Base-by-base conservation (phyloP, 2,888 invertebrate species). In the Asteroscopus sphinx region DNA sequence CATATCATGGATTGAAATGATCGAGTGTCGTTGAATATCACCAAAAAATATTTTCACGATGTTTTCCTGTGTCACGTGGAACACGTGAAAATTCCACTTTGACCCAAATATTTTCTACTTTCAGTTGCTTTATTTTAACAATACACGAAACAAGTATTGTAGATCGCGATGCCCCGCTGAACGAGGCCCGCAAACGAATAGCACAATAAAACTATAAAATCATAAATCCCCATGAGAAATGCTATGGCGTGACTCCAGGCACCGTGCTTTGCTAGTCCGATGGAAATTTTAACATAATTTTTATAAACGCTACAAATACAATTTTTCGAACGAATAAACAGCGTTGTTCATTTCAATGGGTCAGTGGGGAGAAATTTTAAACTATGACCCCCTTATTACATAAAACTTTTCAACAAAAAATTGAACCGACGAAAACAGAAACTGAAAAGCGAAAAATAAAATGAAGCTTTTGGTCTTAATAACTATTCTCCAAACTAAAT, bases 191-290 rank as follows among this genome's bases (percentile, higher is more conserved):
- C 53, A 56, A 69, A 73, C 76, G 78, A 83, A 83, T 80, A 82
- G 80, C 80, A 79, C 79, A 79, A 82, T 84, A 82, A 82, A 85
- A 81, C 83, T 80, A 85, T 90, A 83, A 89, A 88, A 82, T 79
- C 81, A 86, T 90, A 89, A 90, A 90, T 87, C 79, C 72, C 70
- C 68, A 74, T 82, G 82, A 85, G 79, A 78, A 68, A 73, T 65
- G 63, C 49, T 75, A 56, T 86, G 53, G 85, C 87, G 86, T 88
- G 87, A 86, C 85, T 79, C 49, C 62, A 39, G 58, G 67, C 70
- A 77, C 40, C 44, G 35, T 56, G 68, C 58, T 59, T 56, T 40
- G 39, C 32, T 62, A 47, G 26, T 37, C 48, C 36, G 11, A 15
- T n/a, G 42, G 9, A 30, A 32, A 58, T 12, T 48, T 45, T 45